Evolutionary conservation across 2,113 vertebrate species (phyloP), one percentile per base, ranked within the genome.

Genomic region (Gadus chalcogrammus): DNA sequence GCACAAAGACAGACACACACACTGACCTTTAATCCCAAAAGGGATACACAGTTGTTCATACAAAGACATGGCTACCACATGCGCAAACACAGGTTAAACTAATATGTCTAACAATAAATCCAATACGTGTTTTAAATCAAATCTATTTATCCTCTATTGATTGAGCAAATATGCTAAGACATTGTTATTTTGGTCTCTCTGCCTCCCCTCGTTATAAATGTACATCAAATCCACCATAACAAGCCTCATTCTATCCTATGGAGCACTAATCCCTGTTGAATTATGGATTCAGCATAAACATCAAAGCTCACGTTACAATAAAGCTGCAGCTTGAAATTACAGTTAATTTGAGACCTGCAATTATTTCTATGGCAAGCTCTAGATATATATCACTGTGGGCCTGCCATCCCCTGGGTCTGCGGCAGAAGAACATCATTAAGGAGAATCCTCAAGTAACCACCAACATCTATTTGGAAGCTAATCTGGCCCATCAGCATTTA

Each of bases 271-370:
- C 76, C 76, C 72, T 48, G 68, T 35, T 67, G 76, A 73, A 68
- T 71, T 64, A 74, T 67, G 53, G 64, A 74, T 79, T 74, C 31
- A 35, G 31, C 31, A 35, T 71, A 31, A 67, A 79, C 76, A 79
- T 79, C 76, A 79, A 79, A 79, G 76, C 52, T 17, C 42, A 56
- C 63, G 71, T 73, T 74, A 48, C 67, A 79, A 48, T 67, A 70
- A 31, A 74, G 64, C 64, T 67, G 27, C 18, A 42, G 66, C 70
- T 79, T 63, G 61, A 67, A 78, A 78, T 78, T 70, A 52, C 28
- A 70, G 55, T 66, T 65, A 60, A 72, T 70, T 75, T 70, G 68
- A 70, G 69, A 76, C 56, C 63, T 76, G 56, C 64, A 76, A 76
- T 76, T 76, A 76, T 71, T 79, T 71, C 60, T 67, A 58, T 28